Percentiles rank a stretch among this genome's conserved stretches.
Conservation (phyloP, 2,888 invertebrate genomes). For the Eupithecia pulchellata region DNA sequence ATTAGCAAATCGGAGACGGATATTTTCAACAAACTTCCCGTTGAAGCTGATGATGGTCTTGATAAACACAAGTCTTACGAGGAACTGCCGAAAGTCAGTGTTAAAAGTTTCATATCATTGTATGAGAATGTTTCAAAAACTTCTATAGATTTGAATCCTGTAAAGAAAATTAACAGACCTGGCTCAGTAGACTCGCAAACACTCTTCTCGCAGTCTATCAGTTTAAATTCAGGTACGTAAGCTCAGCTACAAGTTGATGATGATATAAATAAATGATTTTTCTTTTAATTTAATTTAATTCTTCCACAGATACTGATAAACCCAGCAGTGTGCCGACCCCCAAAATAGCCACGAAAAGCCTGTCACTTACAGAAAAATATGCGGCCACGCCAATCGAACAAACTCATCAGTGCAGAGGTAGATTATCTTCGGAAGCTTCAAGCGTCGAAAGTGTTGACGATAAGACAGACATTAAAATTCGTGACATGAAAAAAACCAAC, state of each 20-base stretch:
- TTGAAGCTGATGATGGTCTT: constrained; percentile 57
- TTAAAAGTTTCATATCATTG: constrained; percentile 75
- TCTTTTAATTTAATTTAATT: constrained; percentile 16
- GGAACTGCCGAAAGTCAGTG: constrained; percentile 76
- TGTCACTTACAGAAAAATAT: constrained; percentile 21
- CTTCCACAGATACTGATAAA: constrained; percentile 60
- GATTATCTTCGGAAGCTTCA: constrained; percentile 52
- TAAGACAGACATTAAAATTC: constrained; percentile 56
- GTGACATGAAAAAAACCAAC: constrained; percentile 53
- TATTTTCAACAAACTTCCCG: constrained; percentile 72
- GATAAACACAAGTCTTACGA: constrained; percentile 78
- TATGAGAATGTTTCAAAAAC: constrained; percentile 75
- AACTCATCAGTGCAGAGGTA: constrained; percentile 46
- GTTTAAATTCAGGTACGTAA: constrained; percentile 63
- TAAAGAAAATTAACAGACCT: constrained; percentile 53
- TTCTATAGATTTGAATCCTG: constrained; percentile 53
- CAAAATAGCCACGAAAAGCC: constrained; percentile 28
- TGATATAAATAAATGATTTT: constrained; percentile 4
- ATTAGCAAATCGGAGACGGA: constrained; percentile 83
- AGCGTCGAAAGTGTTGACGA: constrained; percentile 54
- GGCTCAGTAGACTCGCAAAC: constrained; percentile 59
- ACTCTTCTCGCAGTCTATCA: constrained; percentile 53
- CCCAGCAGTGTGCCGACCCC: constrained; percentile 36
- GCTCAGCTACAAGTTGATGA: constrained; percentile 45
- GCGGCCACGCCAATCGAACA: constrained; percentile 45